These are phyloP conservation scores for Tetranychus urticae DNA, from an alignment of 1,140 invertebrate genomes.

Conservation along the genomic window DNA sequence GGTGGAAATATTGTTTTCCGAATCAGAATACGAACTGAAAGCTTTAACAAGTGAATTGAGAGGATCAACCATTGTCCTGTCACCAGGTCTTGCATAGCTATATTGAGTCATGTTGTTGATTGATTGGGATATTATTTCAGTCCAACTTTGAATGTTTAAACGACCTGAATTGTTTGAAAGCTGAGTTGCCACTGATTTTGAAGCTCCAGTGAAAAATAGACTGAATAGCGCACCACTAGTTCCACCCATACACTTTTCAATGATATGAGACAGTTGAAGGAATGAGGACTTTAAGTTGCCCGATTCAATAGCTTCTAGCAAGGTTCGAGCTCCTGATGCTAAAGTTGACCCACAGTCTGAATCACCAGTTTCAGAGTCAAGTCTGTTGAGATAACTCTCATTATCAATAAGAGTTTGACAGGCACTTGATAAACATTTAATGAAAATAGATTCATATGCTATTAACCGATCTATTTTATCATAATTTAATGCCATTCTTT, in stretches of 20 bases:
- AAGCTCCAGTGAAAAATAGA: conserved; percentile 38
- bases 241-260: conserved; percentile 39
- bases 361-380: conserved; percentile 52
- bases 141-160: conserved; percentile 21
- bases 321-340: conserved; percentile 31
- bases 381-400: conserved; percentile 25
- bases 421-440: background rate
- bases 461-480: too few species aligned
- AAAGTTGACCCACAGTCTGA: conserved; percentile 55
- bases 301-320: conserved; percentile 16
- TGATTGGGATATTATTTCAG: conserved; percentile 24
- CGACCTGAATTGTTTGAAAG: background rate
- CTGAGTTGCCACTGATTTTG: conserved; percentile 19
- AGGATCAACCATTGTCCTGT: conserved; percentile 39
- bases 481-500: too few species aligned
- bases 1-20: background rate
- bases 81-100: conserved; percentile 41
- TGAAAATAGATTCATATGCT: too few species aligned
- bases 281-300: conserved; percentile 2
- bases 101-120: conserved; percentile 38
- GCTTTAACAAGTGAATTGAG: background rate
- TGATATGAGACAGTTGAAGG: conserved; percentile 18
- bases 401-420: background rate
- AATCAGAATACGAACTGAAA: background rate
- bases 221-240: conserved; percentile 44